Evolutionary conservation across 2,797 vertebrate species (phyloP).

Genomic region (Sebastes trivittatus): DNA sequence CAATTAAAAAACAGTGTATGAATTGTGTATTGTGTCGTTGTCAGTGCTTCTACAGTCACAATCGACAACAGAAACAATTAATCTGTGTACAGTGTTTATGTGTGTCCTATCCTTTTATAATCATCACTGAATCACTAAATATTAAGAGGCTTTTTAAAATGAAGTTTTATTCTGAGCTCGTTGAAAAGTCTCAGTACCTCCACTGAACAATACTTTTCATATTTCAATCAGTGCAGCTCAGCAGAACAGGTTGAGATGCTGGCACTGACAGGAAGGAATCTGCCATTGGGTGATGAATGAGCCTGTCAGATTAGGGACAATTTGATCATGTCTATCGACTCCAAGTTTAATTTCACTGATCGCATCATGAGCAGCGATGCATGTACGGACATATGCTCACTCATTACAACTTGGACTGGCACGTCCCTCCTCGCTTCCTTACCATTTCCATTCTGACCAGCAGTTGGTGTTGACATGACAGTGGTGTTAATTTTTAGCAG

Average conservation of each 20-base stretch:
- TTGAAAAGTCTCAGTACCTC: slow-evolving; percentile 20
- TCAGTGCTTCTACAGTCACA: background rate
- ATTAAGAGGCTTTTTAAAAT: background rate
- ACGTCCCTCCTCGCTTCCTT: background rate
- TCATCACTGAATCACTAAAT: background rate
- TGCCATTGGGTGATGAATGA: slow-evolving; percentile 78
- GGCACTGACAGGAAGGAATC: slow-evolving; percentile 56
- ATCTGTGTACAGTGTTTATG: background rate
- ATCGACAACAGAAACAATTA: background rate
- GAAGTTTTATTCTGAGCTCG: background rate
- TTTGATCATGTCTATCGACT: slow-evolving; percentile 81
- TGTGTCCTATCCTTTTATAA: background rate
- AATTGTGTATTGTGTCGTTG: background rate
- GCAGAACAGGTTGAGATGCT: slow-evolving; percentile 65
- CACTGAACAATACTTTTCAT: slow-evolving; percentile 37
- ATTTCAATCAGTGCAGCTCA: slow-evolving; percentile 62
- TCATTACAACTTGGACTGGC: slow-evolving; percentile 49
- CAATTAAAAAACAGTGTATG: background rate
- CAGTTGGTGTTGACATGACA: slow-evolving; percentile 8
- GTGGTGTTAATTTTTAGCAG: background rate
- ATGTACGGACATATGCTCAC: slow-evolving; percentile 66
- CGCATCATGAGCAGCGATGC: slow-evolving; percentile 64
- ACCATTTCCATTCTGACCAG: slow-evolving; percentile 16
- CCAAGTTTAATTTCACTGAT: slow-evolving; percentile 77
- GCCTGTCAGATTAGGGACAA: slow-evolving; percentile 79